Percentiles rank a stretch among this genome's conserved stretches.
Conservation (phyloP, 2,797 vertebrate species). For the Hydrolagus colliei region DNA sequence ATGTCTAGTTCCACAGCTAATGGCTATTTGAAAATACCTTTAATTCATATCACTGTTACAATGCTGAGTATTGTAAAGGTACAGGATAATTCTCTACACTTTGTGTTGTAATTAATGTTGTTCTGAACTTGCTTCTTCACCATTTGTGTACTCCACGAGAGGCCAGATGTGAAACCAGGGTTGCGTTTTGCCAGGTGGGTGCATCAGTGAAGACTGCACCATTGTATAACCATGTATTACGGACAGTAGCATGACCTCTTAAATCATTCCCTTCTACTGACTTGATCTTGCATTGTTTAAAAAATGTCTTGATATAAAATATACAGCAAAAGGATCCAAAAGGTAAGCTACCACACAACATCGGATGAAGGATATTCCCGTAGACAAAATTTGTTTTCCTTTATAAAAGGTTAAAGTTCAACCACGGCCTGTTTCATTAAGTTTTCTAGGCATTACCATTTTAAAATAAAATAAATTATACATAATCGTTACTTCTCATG, state of each 20-base stretch:
- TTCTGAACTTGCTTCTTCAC: constrained; percentile 23
- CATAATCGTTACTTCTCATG: constrained; percentile 11
- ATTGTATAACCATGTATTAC: not conserved
- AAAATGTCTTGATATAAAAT: not conserved
- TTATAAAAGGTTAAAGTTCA: not conserved
- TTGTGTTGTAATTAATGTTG: not conserved
- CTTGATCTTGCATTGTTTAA: constrained; percentile 1
- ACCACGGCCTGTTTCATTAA: not conserved
- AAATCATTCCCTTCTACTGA: not conserved
- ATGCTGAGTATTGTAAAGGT: not conserved
- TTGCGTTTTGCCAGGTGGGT: constrained; percentile 20
- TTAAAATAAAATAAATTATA: not conserved
- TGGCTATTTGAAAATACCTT: not conserved
- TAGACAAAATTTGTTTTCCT: not conserved
- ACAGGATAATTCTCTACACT: not conserved
- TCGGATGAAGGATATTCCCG: not conserved
- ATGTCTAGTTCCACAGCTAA: constrained; percentile 13
- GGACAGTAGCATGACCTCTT: not conserved
- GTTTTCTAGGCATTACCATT: constrained; percentile 24
- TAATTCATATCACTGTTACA: not conserved
- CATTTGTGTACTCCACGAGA: constrained; percentile 3
- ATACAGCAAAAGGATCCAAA: not conserved
- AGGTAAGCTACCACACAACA: not conserved
- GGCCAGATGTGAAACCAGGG: not conserved
- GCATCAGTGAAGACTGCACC: not conserved